Evolutionary conservation across 2,888 invertebrate species (phyloP).

Genomic region (Coenonympha arcania): DNA sequence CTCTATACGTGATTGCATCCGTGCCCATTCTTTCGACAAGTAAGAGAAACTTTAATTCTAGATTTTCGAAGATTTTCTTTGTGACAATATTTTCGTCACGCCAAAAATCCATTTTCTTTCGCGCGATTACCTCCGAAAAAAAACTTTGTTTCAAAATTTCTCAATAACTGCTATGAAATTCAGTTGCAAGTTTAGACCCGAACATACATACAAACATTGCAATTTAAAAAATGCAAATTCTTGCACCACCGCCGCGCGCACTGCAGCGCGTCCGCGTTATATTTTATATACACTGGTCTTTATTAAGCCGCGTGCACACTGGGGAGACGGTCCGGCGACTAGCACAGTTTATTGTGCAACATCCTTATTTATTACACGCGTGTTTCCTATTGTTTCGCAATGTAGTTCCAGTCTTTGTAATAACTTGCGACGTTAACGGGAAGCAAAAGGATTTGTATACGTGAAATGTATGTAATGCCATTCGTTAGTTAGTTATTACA

Average conservation of each 20-base stretch:
- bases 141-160: no score
- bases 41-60: no score
- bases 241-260: constrained; percentile 18
- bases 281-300: constrained; percentile 18
- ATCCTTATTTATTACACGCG: constrained; percentile 13
- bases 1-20: no score
- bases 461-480: constrained; percentile 1
- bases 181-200: no score
- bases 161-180: no score
- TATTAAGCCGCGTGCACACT: constrained; percentile 23
- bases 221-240: not conserved
- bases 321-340: constrained; percentile 17
- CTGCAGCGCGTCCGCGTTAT: constrained; percentile 11
- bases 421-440: constrained; percentile 6
- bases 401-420: constrained; percentile 1
- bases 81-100: no score
- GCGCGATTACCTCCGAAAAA: no score
- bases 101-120: no score
- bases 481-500: not conserved
- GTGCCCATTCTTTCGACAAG: no score
- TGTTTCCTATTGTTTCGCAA: constrained; percentile 2
- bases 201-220: no score
- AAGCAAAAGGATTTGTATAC: not conserved
- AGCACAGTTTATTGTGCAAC: constrained; percentile 11
- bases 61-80: no score